Conservation (phyloP, 2,888 invertebrate species). For the Synanthedon andrenaeformis region DNA sequence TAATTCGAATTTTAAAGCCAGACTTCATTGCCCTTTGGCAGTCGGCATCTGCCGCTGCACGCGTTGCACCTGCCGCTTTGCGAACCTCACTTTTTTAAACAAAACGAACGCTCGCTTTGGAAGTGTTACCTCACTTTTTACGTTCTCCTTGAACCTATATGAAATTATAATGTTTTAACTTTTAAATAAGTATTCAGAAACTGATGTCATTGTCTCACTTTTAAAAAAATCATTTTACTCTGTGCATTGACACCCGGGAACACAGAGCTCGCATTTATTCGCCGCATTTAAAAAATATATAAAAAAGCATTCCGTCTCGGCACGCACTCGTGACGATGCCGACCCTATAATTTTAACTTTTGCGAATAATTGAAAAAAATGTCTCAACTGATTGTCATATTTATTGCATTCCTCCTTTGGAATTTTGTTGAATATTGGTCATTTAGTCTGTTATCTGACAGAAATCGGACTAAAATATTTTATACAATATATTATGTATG, state of each 20-base stretch:
- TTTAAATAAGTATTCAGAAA: not conserved
- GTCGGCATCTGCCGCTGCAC: constrained; percentile 37
- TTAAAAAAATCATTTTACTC: not conserved
- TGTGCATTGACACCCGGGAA: constrained; percentile 37
- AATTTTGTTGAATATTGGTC: not conserved
- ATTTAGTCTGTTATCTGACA: too few relatives aligned
- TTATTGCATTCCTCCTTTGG: constrained; percentile 13
- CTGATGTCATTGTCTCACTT: not conserved
- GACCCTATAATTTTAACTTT: constrained; percentile 33
- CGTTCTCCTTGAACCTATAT: constrained; percentile 15
- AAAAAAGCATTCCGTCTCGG: constrained; percentile 5
- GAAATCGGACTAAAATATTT: too few relatives aligned
- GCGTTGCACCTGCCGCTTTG: constrained; percentile 32
- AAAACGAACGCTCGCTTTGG: constrained; percentile 5
- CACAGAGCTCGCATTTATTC: constrained; percentile 17
- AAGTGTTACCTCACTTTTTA: constrained; percentile 16
- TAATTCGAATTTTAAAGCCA: constrained; percentile 22
- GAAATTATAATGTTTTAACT: constrained; percentile 11
- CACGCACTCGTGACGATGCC: constrained; percentile 15
- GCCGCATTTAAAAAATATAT: constrained; percentile 11
- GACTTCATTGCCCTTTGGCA: constrained; percentile 22
- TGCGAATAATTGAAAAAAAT: constrained; percentile 12
- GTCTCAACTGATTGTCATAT: constrained; percentile 6
- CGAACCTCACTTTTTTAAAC: constrained; percentile 27
- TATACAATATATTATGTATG: too few relatives aligned